Evolutionary conservation across 2,888 invertebrate genomes (phyloP).

Genomic region (Serripes groenlandicus): DNA sequence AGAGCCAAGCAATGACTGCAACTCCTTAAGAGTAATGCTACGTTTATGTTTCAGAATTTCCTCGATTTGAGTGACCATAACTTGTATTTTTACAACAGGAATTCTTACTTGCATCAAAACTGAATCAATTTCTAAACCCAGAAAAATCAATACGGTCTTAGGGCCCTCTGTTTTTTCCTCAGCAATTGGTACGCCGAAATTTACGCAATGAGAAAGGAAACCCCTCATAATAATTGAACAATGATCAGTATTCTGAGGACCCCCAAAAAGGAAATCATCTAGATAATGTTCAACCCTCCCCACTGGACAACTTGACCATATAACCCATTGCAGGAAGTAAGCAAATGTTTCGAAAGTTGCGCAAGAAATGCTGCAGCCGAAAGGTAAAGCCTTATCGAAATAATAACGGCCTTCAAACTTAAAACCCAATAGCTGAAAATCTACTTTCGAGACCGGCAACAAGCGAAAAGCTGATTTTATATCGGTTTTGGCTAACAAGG

Average conservation of each 20-base stretch:
- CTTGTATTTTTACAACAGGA: slow-evolving; percentile 28
- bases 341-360: slow-evolving; percentile 31
- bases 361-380: slow-evolving; percentile 42
- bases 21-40: slow-evolving; percentile 24
- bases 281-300: slow-evolving; percentile 29
- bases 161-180: slow-evolving; percentile 36
- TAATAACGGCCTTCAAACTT: slow-evolving; percentile 42
- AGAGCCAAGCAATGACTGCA: slow-evolving; percentile 41
- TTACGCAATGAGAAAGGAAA: background rate
- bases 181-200: slow-evolving; percentile 21
- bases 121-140: slow-evolving; percentile 46
- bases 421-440: slow-evolving; percentile 46
- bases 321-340: slow-evolving; percentile 11
- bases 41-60: slow-evolving; percentile 7
- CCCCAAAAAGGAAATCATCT: slow-evolving; percentile 47
- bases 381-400: slow-evolving; percentile 47
- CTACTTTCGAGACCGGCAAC: slow-evolving; percentile 7
- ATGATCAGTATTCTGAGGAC: background rate
- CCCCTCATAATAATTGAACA: background rate
- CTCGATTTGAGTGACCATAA: slow-evolving; percentile 2
- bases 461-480: slow-evolving; percentile 33
- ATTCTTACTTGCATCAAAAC: slow-evolving; percentile 29
- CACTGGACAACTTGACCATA: background rate
- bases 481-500: slow-evolving; percentile 10
- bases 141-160: slow-evolving; percentile 4